A percentile compares a stretch with the other conserved stretches of the same genome.
Evolutionary conservation across 30 jellyfish, hydroid and myxozoan genomes (phyloP).

Genomic region (Turritopsis rubra): DNA sequence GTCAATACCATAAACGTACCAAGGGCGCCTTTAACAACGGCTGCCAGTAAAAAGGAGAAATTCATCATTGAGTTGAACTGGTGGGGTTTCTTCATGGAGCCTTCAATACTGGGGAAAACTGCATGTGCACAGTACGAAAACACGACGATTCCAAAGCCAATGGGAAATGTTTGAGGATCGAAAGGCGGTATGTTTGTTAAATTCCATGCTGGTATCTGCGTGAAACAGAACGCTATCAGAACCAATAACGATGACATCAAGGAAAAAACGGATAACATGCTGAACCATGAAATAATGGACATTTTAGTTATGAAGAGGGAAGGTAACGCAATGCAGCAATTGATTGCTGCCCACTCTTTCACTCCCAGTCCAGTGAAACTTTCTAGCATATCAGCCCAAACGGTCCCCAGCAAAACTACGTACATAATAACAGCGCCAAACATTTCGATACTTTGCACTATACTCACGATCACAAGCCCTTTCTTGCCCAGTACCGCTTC

Average conservation of each 20-base stretch:
- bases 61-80: conserved; percentile 70
- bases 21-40: conserved; percentile 60
- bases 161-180: conserved; percentile 80
- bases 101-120: conserved; percentile 93
- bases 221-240: conserved; percentile 62
- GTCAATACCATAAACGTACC: conserved; percentile 90
- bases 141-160: conserved; percentile 89
- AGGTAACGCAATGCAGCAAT: conserved; percentile 67
- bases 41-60: conserved; percentile 83
- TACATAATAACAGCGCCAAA: conserved; percentile 93
- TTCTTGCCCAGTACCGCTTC: conserved; percentile 64
- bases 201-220: conserved; percentile 60
- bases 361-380: conserved; percentile 61
- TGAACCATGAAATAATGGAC: conserved; percentile 92
- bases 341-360: conserved; percentile 86
- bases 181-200: conserved; percentile 65
- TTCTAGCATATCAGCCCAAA: conserved; percentile 59
- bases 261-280: conserved; percentile 82
- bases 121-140: conserved; percentile 97
- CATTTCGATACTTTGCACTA: conserved; percentile 77
- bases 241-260: conserved; percentile 66
- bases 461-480: conserved; percentile 50
- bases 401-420: conserved; percentile 60
- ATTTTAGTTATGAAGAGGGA: conserved; percentile 73
- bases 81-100: conserved; percentile 83